Percentiles rank a stretch among this genome's conserved stretches.
Evolutionary conservation across 1,140 invertebrate species (phyloP).

Genomic region (Diachasma alloeum): DNA sequence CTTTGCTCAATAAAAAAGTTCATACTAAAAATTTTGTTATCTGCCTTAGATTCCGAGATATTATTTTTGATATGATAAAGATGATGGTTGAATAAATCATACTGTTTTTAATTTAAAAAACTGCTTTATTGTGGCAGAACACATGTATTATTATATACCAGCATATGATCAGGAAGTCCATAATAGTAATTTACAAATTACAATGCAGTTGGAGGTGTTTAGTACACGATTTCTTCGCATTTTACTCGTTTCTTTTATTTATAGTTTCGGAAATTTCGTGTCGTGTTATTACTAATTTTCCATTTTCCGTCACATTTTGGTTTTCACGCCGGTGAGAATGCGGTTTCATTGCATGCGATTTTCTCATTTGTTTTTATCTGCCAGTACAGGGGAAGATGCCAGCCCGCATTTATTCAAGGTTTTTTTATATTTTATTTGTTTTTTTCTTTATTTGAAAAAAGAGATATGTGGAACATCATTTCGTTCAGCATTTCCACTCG

Average conservation of each 20-base stretch:
- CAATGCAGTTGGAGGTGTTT: slow-evolving; percentile 44
- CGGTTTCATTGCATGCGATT: not conserved
- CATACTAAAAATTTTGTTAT: no score
- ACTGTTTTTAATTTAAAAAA: slow-evolving; percentile 48
- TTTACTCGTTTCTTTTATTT: not conserved
- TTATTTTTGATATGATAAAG: no score
- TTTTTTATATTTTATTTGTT: slow-evolving; percentile 13
- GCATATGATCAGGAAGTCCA: slow-evolving; percentile 60
- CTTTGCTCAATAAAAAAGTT: no score
- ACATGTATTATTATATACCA: slow-evolving; percentile 62
- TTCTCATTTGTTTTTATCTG: not conserved
- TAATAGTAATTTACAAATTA: slow-evolving; percentile 59
- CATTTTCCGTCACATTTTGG: not conserved
- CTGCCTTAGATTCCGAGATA: no score
- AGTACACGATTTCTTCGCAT: slow-evolving; percentile 26
- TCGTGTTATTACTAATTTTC: not conserved
- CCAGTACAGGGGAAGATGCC: not conserved
- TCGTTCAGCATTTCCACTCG: slow-evolving; percentile 29
- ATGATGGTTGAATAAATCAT: slow-evolving; percentile 12
- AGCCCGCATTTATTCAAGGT: not conserved
- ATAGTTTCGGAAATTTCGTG: slow-evolving; percentile 7
- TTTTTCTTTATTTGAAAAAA: slow-evolving; percentile 33
- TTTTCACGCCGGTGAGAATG: not conserved
- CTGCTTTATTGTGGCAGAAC: slow-evolving; percentile 63
- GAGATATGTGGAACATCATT: slow-evolving; percentile 49